Evolutionary conservation across 2,888 invertebrate genomes (phyloP), one percentile per base, ranked within the genome.

Genomic region (Drosophila multiciliata): DNA sequence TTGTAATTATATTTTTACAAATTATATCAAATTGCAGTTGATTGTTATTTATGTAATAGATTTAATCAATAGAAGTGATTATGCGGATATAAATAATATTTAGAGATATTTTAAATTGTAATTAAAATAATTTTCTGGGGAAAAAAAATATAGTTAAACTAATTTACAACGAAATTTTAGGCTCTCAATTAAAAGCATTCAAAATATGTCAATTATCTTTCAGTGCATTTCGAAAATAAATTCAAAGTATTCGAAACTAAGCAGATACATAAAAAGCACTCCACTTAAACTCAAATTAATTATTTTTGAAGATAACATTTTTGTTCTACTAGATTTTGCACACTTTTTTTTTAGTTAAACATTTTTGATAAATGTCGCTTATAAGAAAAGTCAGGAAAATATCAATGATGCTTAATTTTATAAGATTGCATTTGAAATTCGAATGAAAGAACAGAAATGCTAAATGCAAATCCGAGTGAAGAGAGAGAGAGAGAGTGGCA

Each of bases 391-490:
- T 54, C 15, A 8, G 15, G 4, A 15, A 26, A 11, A 36, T 45
- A 6, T 15, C 6, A 29, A 58, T 58, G 23, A 7, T 4, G 49
- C 20, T 48, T 42, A 55, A 11, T 48, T 63, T 63, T 17, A 5
- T 15, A 12, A 3, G 12, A 17, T 12, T 53, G 42, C 38, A 9
- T 23, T 70, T 66, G 33, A 60, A 70, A 36, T 29, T 58, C 5
- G 53, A 15, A 9, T 23, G 11, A 45, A 54, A 17, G 20, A 42
- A 40, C 1, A 23, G 6, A 20, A 33, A 29, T 15, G 8, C 26
- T 15, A 6, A 32, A 48, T 35, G 45, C 48, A 52, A 48, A 57
- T 63, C 50, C 5, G 32, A 40, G 50, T 33, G 38, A 11, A 4
- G 12, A 35, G 2, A 20, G 0, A 6, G 1, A 49, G 11, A 20